These are phyloP conservation scores for Smittia sp. DNA, from an alignment of 2,888 invertebrate species.

Conservation along the genomic window DNA sequence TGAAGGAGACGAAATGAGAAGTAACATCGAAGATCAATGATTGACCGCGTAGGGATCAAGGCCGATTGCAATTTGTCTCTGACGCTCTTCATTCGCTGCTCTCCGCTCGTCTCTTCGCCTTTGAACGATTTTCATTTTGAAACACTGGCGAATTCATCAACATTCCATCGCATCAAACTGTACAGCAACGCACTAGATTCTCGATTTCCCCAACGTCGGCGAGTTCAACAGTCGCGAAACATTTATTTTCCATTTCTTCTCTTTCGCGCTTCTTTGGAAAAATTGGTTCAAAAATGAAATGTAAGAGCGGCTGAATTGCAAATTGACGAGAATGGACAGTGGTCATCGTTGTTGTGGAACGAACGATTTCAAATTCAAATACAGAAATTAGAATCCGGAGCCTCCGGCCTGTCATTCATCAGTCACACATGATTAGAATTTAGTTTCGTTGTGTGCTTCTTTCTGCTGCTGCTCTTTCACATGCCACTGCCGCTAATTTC, in stretches of 20 bases:
- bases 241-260: not conserved
- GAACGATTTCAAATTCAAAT: no score
- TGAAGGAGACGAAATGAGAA: not conserved
- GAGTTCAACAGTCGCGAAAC: constrained; percentile 37
- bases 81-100: not conserved
- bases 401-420: constrained; percentile 21
- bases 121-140: not conserved
- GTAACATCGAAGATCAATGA: constrained; percentile 28
- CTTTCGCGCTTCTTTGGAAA: not conserved
- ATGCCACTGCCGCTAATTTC: not conserved
- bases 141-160: constrained; percentile 5
- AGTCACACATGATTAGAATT: constrained; percentile 35
- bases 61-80: constrained; percentile 33
- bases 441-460: constrained; percentile 20
- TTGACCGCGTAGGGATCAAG: constrained; percentile 37
- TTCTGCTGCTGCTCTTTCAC: not conserved
- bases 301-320: constrained; percentile 18
- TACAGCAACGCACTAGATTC: constrained; percentile 19
- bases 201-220: not conserved
- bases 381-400: not conserved
- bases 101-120: not conserved
- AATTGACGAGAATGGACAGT: constrained; percentile 4
- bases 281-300: not conserved
- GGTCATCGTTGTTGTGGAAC: not conserved
- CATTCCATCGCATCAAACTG: constrained; percentile 35